Base-by-base conservation (phyloP, 2,113 vertebrate genomes). In the Hippocampus comes region DNA sequence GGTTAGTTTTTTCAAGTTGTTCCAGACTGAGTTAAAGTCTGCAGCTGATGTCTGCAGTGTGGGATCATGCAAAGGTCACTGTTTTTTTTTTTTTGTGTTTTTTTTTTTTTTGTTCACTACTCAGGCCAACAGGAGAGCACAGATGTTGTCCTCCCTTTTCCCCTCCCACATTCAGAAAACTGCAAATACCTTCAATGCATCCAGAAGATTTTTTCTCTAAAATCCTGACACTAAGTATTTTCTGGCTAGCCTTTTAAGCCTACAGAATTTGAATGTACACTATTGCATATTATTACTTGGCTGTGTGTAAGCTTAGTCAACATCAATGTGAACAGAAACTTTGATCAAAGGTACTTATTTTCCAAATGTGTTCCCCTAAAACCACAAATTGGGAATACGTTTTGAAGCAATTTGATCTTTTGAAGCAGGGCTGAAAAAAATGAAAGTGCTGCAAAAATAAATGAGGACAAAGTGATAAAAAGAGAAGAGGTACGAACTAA, bases 401-500 rank as follows among this genome's bases (percentile, higher is more conserved):
- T 67, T 49, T 27, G 43, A 49, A 67, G 12, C 30, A 67, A 67
- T 30, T 49, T 17, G 43, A 49, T 49, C 9, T 27, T 27, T 6
- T 49, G 23, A 53, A 77, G 60, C 46, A 53, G 48, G 71, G 63
- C 49, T 63, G 61, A 68, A 53, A 56, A 56, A 81, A 71, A 79
- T 55, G 18, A 71, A 67, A 78, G 51, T 42, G 23, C 71, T 71
- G 55, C 61, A 75, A 17, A 14, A 75, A 76, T 30, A 66, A 63
- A 71, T 73, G 68, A 63, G 68, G 49, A 48, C 67, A 61, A 57
- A 75, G 14, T 60, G 76, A n/a, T 74, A 78, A 72, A 56, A 74
- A 46, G 60, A 43, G 53, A 63, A 65, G 17, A 69, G 49, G 46
- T 68, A 56, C 51, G 74, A 66, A 78, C 68, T 78, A 63, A 71